Evolutionary conservation across 1,140 invertebrate genomes (phyloP).

Genomic region (Drosophila subpulchrella): DNA sequence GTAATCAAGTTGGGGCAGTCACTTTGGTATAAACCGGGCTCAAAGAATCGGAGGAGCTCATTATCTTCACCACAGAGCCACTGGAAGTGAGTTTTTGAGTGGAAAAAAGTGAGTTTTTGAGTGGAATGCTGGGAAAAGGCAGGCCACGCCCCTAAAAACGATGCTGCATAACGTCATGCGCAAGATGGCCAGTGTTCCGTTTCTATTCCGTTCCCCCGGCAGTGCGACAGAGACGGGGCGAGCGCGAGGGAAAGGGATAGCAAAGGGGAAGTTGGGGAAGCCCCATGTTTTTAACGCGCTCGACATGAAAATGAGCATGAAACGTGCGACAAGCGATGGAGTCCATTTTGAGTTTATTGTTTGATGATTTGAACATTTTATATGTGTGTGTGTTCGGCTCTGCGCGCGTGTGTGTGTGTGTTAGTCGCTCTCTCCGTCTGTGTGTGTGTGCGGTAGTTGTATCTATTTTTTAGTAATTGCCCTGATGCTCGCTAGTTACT

Average conservation of each 20-base stretch:
- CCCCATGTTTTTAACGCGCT: slow-evolving; percentile 72
- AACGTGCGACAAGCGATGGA: slow-evolving; percentile 82
- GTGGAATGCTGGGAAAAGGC: slow-evolving; percentile 4
- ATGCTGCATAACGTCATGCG: slow-evolving; percentile 46
- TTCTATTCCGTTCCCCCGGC: slow-evolving; percentile 58
- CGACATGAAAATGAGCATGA: slow-evolving; percentile 84
- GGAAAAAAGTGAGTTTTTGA: not conserved
- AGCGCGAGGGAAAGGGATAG: slow-evolving; percentile 12
- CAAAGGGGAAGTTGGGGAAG: slow-evolving; percentile 41
- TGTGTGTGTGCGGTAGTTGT: slow-evolving; percentile 45
- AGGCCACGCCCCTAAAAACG: slow-evolving; percentile 49
- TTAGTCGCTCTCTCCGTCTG: slow-evolving; percentile 13
- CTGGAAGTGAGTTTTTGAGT: slow-evolving; percentile 39
- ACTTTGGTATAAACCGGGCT: slow-evolving; percentile 13
- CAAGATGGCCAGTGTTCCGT: slow-evolving; percentile 69
- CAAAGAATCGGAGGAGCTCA: slow-evolving; percentile 25
- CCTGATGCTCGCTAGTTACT: slow-evolving; percentile 59
- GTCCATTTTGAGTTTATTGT: slow-evolving; percentile 85
- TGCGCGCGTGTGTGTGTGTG: slow-evolving; percentile 18
- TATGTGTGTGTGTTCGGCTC: slow-evolving; percentile 42
- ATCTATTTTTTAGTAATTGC: slow-evolving; percentile 72
- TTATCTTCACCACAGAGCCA: slow-evolving; percentile 60
- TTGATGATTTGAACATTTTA: slow-evolving; percentile 85
- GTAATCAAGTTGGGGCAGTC: slow-evolving; percentile 62
- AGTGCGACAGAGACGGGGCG: slow-evolving; percentile 32